A percentile compares a stretch with the other conserved stretches of the same genome.
Evolutionary conservation across 1,140 invertebrate species (phyloP).

Genomic region (Hycleus cichorii): DNA sequence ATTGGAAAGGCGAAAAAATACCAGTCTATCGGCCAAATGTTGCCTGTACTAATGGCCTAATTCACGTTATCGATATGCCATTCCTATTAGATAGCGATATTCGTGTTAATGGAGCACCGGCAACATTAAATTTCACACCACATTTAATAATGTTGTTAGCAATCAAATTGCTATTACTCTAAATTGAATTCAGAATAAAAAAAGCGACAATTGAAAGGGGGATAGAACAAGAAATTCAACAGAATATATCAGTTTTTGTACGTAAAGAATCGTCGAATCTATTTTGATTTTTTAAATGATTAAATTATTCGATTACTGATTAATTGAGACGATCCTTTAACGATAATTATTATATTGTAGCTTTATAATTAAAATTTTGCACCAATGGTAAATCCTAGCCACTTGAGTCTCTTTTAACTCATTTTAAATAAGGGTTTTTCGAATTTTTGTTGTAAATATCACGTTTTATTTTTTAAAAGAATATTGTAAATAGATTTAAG

Average conservation of each 20-base stretch:
- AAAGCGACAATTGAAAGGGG: no score
- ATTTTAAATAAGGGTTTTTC: no score
- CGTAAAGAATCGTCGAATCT: no score
- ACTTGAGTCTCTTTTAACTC: no score
- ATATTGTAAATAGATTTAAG: no score
- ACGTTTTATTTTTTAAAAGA: no score
- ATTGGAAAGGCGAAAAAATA: slow-evolving; percentile 76
- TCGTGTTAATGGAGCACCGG: slow-evolving; percentile 51
- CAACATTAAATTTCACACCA: slow-evolving; percentile 30
- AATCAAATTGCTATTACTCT: slow-evolving; percentile 42
- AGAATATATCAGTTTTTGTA: neutral
- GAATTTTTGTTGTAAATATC: no score
- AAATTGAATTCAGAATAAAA: neutral
- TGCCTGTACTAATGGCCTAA: slow-evolving; percentile 86
- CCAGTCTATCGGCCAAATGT: slow-evolving; percentile 82
- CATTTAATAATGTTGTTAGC: slow-evolving; percentile 43
- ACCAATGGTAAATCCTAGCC: no score
- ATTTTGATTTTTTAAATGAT: no score
- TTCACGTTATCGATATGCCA: slow-evolving; percentile 83
- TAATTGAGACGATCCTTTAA: neutral
- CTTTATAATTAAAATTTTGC: no score
- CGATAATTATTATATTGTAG: neutral
- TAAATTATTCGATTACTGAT: no score
- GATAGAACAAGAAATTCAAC: neutral
- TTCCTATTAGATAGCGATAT: slow-evolving; percentile 78